Evolutionary conservation across 2,113 vertebrate genomes (phyloP).

Genomic region (Piaya cayana): DNA sequence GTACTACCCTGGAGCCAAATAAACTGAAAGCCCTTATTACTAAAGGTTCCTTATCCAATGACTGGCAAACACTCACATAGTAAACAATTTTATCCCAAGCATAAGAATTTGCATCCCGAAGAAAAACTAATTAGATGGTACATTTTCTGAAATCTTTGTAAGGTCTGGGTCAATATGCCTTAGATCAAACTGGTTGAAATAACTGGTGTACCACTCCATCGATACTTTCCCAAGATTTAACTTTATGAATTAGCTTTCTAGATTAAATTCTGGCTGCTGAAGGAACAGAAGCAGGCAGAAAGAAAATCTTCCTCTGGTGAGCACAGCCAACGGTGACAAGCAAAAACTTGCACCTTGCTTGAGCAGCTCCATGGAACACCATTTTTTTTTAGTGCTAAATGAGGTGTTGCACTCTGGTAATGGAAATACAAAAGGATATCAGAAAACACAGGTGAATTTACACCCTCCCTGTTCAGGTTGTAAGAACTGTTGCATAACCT

Average conservation of each 20-base stretch:
- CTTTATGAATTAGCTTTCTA: neutral
- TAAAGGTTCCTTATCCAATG: neutral
- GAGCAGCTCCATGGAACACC: neutral
- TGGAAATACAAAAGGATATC: neutral
- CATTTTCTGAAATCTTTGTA: neutral
- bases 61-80: neutral
- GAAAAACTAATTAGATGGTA: neutral
- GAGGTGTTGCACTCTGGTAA: neutral
- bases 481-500: neutral
- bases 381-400: neutral
- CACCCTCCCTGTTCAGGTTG: neutral
- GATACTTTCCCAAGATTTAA: neutral
- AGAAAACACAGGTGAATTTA: neutral
- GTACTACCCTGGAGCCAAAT: neutral
- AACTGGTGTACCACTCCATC: neutral
- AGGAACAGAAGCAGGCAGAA: neutral
- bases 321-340: neutral
- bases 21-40: neutral
- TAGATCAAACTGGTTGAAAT: neutral
- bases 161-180: neutral
- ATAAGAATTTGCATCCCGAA: neutral
- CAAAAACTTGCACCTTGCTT: neutral
- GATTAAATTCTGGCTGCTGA: neutral
- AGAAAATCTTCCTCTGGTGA: neutral
- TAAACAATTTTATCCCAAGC: neutral